A percentile compares a stretch with the other conserved stretches of the same genome.
phyloP scores from a whole-genome alignment of 53 echinoderm and acorn worm genomes.

The Paelopatides confundens region DNA sequence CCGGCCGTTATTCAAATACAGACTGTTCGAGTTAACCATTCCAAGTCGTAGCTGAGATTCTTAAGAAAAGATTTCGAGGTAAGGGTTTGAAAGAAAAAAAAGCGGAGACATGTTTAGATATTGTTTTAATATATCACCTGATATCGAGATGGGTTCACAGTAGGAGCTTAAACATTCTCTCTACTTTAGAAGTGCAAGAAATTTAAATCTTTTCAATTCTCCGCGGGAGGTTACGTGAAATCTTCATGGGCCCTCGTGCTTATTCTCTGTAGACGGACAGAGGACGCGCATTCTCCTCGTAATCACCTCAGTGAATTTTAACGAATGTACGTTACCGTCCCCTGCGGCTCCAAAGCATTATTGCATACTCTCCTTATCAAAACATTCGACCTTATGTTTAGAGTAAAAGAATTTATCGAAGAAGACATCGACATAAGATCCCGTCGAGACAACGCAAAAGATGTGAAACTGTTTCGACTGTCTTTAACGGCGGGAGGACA shows the following conservation, averaged over 20 bases:
- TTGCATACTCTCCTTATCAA: conserved; percentile 1
- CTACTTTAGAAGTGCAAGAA: conserved; percentile 34
- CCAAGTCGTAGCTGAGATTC: not conserved
- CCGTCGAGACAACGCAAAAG: not conserved
- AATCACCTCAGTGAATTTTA: not conserved
- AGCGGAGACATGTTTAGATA: not conserved
- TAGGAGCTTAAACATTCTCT: conserved; percentile 29
- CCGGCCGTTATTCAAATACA: not conserved
- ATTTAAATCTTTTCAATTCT: conserved; percentile 5
- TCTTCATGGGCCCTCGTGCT: no score
- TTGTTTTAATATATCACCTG: not conserved
- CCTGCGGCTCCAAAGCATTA: not conserved
- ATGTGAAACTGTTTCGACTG: conserved; percentile 31
- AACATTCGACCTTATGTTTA: not conserved
- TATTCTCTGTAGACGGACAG: not conserved
- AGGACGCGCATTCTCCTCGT: not conserved
- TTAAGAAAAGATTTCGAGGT: not conserved
- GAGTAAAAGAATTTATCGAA: conserved; percentile 14
- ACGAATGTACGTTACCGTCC: not conserved
- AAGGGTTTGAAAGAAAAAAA: not conserved
- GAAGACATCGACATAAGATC: not conserved
- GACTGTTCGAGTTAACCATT: not conserved
- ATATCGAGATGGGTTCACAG: not conserved
- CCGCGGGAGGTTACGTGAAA: not conserved
- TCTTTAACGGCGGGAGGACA: conserved; percentile 16